Base-by-base conservation (phyloP, 2,888 invertebrate genomes). In the Microctonus hyperodae region DNA sequence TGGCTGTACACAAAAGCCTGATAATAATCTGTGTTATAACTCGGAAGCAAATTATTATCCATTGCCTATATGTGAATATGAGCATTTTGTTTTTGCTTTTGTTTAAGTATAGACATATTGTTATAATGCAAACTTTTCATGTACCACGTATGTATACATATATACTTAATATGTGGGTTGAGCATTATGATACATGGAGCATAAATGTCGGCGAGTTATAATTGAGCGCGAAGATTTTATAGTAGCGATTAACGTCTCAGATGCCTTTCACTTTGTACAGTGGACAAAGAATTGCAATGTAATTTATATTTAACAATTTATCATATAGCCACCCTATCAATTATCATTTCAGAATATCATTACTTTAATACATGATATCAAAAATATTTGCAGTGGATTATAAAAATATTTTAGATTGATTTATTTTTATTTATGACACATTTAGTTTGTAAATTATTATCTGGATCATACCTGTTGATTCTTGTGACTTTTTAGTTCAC, bases 191-290 rank as follows among this genome's bases (percentile, higher is more conserved):
- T 66, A 68, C 68, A 69, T 63, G 63, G 51, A n/a, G 64, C 69
- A 67, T 71, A 69, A 71, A 71, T 65, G 71, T 70, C 71, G 40
- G 16, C 55, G 63, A 50, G 59, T 71, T 70, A 70, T 71, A 72
- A 72, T 70, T 72, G 70, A 72, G 70, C 65, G 69, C 63, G 66
- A 60, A 69, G 67, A 70, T 72, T 70, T 72, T 68, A 72, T 69
- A 56, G 63, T 48, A 50, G 57, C 53, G 59, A 67, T 67, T 62
- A 64, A 57, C 61, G 61, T 67, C 53, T 44, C 40, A 61, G 64
- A 64, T 51, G 58, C 48, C 66, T 65, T 65, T 67, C 64, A 62
- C 55, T 69, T 64, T 57, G 13, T 56, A 53, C 53, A 53, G 37
- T 62, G 35, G 37, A 16, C 23, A 51, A 50, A 22, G 22, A n/a